Conservation (phyloP, 2,797 vertebrate species). For the Nannoperca australis region DNA sequence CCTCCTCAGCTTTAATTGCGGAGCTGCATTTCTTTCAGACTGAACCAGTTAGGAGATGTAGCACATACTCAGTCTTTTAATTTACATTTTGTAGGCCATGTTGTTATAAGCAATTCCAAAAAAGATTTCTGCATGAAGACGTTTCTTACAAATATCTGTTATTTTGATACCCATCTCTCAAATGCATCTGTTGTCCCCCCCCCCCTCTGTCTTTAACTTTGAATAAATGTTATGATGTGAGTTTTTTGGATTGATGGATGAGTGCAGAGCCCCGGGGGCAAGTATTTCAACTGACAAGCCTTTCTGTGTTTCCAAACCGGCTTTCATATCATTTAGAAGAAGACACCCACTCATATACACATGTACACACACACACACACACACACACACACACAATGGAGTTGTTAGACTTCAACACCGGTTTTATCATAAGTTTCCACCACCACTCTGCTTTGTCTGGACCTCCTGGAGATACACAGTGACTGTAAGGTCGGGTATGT, state of each 20-base stretch:
- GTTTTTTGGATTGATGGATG: constrained; percentile 55
- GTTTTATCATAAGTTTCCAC: constrained; percentile 42
- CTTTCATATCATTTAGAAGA: constrained; percentile 43
- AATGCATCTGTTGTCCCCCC: background rate
- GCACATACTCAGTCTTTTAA: constrained; percentile 1
- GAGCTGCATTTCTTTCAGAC: constrained; percentile 7
- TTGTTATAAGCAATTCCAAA: background rate
- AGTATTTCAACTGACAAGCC: constrained; percentile 53
- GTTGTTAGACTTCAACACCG: constrained; percentile 19
- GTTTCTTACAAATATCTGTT: background rate
- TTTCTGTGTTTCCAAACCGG: constrained; percentile 41
- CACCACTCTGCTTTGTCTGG: constrained; percentile 41
- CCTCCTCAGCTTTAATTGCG: constrained; percentile 5
- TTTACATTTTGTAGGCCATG: background rate
- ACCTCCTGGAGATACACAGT: constrained; percentile 28
- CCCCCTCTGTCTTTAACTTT: background rate
- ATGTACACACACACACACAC: background rate
- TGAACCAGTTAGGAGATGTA: background rate
- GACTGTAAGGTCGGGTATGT: constrained; percentile 7
- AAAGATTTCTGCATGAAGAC: background rate
- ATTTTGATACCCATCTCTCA: background rate
- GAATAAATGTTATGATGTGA: background rate
- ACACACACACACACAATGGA: background rate
- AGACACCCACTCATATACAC: constrained; percentile 3
- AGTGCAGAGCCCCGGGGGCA: constrained; percentile 42